Evolutionary conservation across 2,888 invertebrate genomes (phyloP).

Genomic region (Scaptomyza reducta): DNA sequence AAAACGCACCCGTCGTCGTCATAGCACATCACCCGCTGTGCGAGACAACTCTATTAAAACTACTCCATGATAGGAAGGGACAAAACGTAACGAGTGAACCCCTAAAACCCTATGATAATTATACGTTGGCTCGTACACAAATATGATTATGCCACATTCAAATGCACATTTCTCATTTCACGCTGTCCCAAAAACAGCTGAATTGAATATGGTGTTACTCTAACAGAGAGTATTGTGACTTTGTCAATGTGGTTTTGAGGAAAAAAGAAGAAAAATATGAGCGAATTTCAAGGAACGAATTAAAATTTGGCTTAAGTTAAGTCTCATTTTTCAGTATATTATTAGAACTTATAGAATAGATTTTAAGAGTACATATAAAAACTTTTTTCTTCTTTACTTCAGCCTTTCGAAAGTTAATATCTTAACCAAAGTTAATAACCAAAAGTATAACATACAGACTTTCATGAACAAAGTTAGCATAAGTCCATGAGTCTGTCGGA

Average conservation of each 20-base stretch:
- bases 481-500: too few species aligned
- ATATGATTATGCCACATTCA: slow-evolving; percentile 58
- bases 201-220: slow-evolving; percentile 40
- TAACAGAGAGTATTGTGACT: background rate
- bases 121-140: background rate
- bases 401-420: too few species aligned
- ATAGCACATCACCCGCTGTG: slow-evolving; percentile 43
- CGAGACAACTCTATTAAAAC: slow-evolving; percentile 64
- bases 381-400: too few species aligned
- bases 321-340: too few species aligned
- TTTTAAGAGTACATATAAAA: too few species aligned
- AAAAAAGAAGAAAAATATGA: too few species aligned
- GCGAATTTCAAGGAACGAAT: too few species aligned
- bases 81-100: slow-evolving; percentile 33
- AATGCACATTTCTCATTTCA: slow-evolving; percentile 44
- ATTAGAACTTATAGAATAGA: too few species aligned
- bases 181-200: slow-evolving; percentile 41
- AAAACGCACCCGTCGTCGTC: slow-evolving; percentile 5
- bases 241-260: background rate
- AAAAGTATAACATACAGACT: too few species aligned
- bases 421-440: too few species aligned
- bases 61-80: slow-evolving; percentile 2
- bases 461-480: too few species aligned
- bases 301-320: too few species aligned
- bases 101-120: slow-evolving; percentile 38